A percentile compares a stretch with the other conserved stretches of the same genome.
Evolutionary conservation across 1,140 invertebrate genomes (phyloP).

Genomic region (Mya arenaria): DNA sequence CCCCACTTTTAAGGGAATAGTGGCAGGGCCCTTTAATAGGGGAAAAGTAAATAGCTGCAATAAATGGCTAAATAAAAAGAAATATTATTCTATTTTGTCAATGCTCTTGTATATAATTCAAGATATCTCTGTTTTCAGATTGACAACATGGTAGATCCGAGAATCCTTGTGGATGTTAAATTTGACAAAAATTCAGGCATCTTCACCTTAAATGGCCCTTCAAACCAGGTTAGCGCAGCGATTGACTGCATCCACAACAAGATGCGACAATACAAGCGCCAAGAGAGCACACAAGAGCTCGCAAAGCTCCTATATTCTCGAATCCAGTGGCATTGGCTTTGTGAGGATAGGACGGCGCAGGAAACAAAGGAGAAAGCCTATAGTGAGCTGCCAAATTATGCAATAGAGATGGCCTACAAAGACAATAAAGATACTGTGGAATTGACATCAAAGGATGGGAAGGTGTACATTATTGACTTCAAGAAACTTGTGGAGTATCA

Average conservation of each 20-base stretch:
- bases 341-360: slow-evolving; percentile 1
- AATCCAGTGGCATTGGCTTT: slow-evolving; percentile 38
- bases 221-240: slow-evolving; percentile 3
- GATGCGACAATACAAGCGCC: slow-evolving; percentile 14
- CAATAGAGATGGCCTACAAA: slow-evolving; percentile 40
- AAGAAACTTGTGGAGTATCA: slow-evolving; percentile 42
- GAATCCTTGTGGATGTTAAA: slow-evolving; percentile 44
- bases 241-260: slow-evolving; percentile 37
- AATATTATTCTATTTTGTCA: no score
- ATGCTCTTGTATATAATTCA: no score
- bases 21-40: background rate
- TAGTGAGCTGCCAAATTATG: slow-evolving; percentile 14
- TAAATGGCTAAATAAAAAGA: no score
- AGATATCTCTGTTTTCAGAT: slow-evolving; percentile 22
- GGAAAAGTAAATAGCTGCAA: background rate
- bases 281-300: slow-evolving; percentile 2
- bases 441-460: background rate
- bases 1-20: background rate
- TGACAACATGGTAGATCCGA: slow-evolving; percentile 26
- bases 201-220: slow-evolving; percentile 24
- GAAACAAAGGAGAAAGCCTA: slow-evolving; percentile 30
- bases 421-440: slow-evolving; percentile 32
- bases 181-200: slow-evolving; percentile 51
- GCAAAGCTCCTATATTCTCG: slow-evolving; percentile 33
- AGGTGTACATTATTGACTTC: slow-evolving; percentile 39